phyloP scores from a whole-genome alignment of 2,797 vertebrate genomes.

The Melanotaenia maccullochi region DNA sequence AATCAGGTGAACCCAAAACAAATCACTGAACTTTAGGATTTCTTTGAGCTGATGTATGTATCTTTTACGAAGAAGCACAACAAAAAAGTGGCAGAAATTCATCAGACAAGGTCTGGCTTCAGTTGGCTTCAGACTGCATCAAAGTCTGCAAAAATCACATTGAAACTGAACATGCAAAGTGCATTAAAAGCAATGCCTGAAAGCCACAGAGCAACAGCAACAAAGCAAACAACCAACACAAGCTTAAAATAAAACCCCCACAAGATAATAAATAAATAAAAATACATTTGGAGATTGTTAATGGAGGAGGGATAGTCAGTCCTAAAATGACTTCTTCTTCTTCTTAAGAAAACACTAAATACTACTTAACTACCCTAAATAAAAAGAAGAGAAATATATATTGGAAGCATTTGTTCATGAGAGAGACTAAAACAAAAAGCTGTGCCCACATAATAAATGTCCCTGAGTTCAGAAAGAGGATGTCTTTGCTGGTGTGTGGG shows the following conservation, averaged over 20 bases:
- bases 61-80: constrained; percentile 35
- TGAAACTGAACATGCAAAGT: constrained; percentile 33
- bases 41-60: constrained; percentile 11
- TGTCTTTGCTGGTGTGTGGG: constrained; percentile 55
- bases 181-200: constrained; percentile 40
- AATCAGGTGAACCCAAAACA: constrained; percentile 55
- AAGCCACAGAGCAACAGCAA: constrained; percentile 47
- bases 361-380: constrained; percentile 9
- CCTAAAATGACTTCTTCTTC: constrained; percentile 17
- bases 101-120: constrained; percentile 34
- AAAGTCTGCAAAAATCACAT: constrained; percentile 31
- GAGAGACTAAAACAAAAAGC: constrained; percentile 8
- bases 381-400: constrained; percentile 22
- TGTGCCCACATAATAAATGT: constrained; percentile 23
- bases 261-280: constrained; percentile 33
- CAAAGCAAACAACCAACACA: constrained; percentile 43
- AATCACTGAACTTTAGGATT: constrained; percentile 32
- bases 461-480: constrained; percentile 45
- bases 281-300: constrained; percentile 38
- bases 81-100: constrained; percentile 30
- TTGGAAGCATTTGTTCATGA: constrained; percentile 12
- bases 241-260: constrained; percentile 40
- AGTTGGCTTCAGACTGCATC: constrained; percentile 47
- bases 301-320: constrained; percentile 25
- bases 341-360: constrained; percentile 24